Evolutionary conservation across 2,888 invertebrate genomes (phyloP), one percentile per base, ranked within the genome.

Genomic region (Eristalis arbustorum): DNA sequence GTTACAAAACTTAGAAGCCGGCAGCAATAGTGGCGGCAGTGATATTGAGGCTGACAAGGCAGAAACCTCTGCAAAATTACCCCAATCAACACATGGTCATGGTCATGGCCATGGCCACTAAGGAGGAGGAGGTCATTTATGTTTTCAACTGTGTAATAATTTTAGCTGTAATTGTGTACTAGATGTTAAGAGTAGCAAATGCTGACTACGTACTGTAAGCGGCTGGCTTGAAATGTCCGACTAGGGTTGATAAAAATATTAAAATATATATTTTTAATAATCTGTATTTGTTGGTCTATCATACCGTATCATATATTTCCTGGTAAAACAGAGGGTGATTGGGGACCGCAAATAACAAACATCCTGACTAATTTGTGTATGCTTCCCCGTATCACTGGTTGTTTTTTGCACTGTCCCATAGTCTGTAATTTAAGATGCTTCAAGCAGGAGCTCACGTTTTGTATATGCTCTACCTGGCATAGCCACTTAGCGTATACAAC

Each of bases 1-100:
- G 90, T 92, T 97, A 1, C 91, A 92, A 87, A 93, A 92, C 81
- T 77, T 91, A 22, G 92, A 93, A 49, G 89, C 90, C 2, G 90
- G 73, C 59, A 71, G 71, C 8, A 90, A 71, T 56, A 71, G 71
- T 14, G 31, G 63, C 28, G 69, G 81, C 71, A 88, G 74, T 49
- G 87, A 83, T 71, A 69, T 22, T 67, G 87, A 87, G 49, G 37
- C 71, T 63, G 82, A 83, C 34, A 82, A 87, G 49, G 5, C 61
- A 3, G 59, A 64, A 37, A 28, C 23, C 11, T 37, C 69, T 49
- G 23, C 73, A 1, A 69, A 71, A 10, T 23, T 67, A 14, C 28
- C 61, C 34, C 69, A 37, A 62, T 3, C 76, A 34, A 11, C 2
- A 14, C 40, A 23, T 14, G 66, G 66, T 18, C 63, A 63, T 62